Percentiles rank a stretch among this genome's conserved stretches.
These are phyloP conservation scores for Xylophagus ater DNA, from an alignment of 2,888 invertebrate species.

Conservation along the genomic window DNA sequence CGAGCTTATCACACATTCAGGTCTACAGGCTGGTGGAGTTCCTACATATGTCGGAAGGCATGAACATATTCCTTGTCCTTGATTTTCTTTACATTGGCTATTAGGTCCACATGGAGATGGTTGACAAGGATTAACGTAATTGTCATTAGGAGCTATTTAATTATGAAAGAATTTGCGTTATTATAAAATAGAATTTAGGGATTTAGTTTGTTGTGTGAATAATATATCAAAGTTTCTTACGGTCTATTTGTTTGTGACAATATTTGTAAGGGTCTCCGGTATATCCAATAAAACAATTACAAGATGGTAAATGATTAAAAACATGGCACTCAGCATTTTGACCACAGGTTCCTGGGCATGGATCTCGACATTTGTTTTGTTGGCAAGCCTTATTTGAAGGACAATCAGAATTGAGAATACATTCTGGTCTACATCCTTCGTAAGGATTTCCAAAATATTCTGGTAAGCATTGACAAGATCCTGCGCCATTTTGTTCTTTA, in stretches of 20 bases:
- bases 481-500: conserved; percentile 54
- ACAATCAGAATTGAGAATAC: conserved; percentile 60
- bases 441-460: conserved; percentile 67
- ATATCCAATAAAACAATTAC: conserved; percentile 52
- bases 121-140: conserved; percentile 33
- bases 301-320: conserved; percentile 58
- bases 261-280: conserved; percentile 50
- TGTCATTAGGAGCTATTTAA: conserved; percentile 24
- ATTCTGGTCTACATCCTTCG: conserved; percentile 66
- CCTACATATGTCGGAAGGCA: conserved; percentile 56
- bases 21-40: conserved; percentile 61
- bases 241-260: conserved; percentile 21
- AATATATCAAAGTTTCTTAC: not conserved
- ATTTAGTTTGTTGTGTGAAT: not conserved
- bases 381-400: conserved; percentile 59
- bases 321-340: conserved; percentile 60
- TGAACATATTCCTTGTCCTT: conserved; percentile 56
- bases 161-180: conserved; percentile 19
- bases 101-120: conserved; percentile 68
- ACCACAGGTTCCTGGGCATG: conserved; percentile 66
- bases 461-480: conserved; percentile 56
- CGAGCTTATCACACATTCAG: conserved; percentile 53
- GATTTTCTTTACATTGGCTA: conserved; percentile 59
- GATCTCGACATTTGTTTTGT: conserved; percentile 61
- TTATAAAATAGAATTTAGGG: not conserved